Base-by-base conservation (phyloP, 2,888 invertebrate species). In the Schrankia costaestrigalis region DNA sequence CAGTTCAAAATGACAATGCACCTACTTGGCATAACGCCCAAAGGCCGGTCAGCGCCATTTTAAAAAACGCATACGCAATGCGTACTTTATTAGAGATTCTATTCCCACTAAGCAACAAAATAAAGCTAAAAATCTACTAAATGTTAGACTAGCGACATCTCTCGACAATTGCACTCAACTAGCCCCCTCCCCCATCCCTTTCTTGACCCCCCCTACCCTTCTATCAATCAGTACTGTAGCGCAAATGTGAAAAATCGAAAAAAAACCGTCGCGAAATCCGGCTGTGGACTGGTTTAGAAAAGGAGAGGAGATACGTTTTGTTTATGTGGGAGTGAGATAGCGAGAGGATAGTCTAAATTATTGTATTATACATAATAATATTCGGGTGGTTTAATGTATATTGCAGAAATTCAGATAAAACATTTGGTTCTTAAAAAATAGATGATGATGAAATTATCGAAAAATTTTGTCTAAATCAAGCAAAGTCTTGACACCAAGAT, bases 321-420 rank as follows among this genome's bases (percentile, higher is more conserved):
- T 2, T 1, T 18, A 23, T 6, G 51, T 27, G 19, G n/a, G 48
- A 70, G 25, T 22, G 70, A 57, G 57, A 70, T 4, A 28, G 36
- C 36, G 37, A 48, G 48, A 61, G 69, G 63, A 72, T 75, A 68
- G 77, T 72, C 80, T 77, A 76, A 78, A 79, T 81, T 79, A 80
- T 78, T 77, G 69, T 78, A 75, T 74, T 76, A 78, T 76, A 79
- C 75, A 72, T 79, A 79, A 76, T 77, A 75, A 78, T 76, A 78
- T 75, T 77, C 63, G 65, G 67, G 63, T 55, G 67, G 60, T 58
- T 62, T 41, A 28, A 27, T 27, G 75, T 69, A 75, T 65, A 65
- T 46, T 5, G 5, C 8, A 44, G 38, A 27, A 24, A 37, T 35
- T 19, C 8, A 66, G 68, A 73, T 13, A 46, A 27, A 29, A 27